Evolutionary conservation across 2,888 invertebrate genomes (phyloP).

Genomic region (Brenthis ino): DNA sequence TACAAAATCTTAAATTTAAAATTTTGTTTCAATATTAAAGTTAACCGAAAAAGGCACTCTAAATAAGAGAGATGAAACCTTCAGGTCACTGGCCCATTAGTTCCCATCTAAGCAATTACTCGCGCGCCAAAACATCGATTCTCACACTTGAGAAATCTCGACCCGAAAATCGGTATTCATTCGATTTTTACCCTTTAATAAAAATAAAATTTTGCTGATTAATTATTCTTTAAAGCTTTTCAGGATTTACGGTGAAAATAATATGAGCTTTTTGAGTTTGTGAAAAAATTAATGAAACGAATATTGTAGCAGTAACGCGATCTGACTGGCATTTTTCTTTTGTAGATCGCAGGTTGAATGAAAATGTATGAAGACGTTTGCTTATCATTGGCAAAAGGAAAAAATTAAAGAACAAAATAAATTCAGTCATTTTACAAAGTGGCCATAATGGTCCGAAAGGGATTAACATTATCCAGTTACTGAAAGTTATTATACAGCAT

Average conservation of each 20-base stretch:
- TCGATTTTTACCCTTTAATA: conserved; percentile 16
- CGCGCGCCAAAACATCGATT: conserved; percentile 34
- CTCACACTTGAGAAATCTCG: conserved; percentile 30
- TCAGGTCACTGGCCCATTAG: conserved; percentile 27
- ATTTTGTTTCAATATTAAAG: background rate
- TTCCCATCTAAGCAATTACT: conserved; percentile 32
- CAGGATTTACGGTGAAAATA: background rate
- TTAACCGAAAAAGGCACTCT: conserved; percentile 12
- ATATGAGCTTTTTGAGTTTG: background rate
- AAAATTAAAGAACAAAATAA: too few relatives aligned
- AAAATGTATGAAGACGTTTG: too few relatives aligned
- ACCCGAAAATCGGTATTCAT: conserved; percentile 25
- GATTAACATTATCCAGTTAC: too few relatives aligned
- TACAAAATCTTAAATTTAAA: background rate
- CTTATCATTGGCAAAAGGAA: too few relatives aligned
- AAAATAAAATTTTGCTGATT: conserved; percentile 10
- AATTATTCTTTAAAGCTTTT: conserved; percentile 12
- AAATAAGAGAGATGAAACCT: conserved; percentile 21
- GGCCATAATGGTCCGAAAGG: too few relatives aligned
- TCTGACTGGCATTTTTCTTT: too few relatives aligned
- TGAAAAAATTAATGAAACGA: too few relatives aligned
- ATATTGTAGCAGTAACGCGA: too few relatives aligned
- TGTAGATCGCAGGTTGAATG: too few relatives aligned
- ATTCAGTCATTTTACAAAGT: too few relatives aligned
- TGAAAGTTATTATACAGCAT: too few relatives aligned